Base-by-base conservation (phyloP, 1,140 invertebrate genomes). In the Caenorhabditis tropicalis region DNA sequence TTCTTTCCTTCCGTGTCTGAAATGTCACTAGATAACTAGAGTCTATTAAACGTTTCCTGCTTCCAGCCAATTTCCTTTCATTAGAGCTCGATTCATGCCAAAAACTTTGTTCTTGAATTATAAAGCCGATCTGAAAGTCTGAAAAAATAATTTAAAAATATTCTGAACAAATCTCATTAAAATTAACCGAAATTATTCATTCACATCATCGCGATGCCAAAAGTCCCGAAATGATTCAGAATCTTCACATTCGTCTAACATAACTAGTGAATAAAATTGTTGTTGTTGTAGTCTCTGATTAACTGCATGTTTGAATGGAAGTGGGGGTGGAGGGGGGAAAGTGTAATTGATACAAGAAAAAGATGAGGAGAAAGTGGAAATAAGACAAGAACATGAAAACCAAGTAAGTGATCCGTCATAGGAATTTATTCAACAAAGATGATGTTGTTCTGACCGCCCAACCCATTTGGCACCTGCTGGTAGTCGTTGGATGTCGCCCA, bases 361-460 rank as follows among this genome's bases (percentile, higher is more conserved):
- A 33, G 79, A 81, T 9, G 51, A 81, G 79, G 53, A 81, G 48
- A 10, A 33, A 81, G 51, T 53, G 79, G 48, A 51, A 51, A 51
- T 29, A 51, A 10, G 46, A 43, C 39, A 43, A 43, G 39, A 43
- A 43, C 5, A 43, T 12, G 29, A 31, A 31, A 56, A 51, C 39
- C 0, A 81, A 51, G 21, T 43, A 74, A 74, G 65, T 74, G 65
- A 74, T 74, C 31, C 4, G 16, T 33, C 16, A 15, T 15, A 12
- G n/a, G 36, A 31, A 74, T 43, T 70, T 84, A 88, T 56, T 88
- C 82, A 46, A 88, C 83, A 56, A 74, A 56, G 15, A 86, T 48
- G 84, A 88, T 79, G 82, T 89, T 89, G 81, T 89, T 89, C 29
- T 58, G 79, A 7, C 74, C 81, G 39, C 88, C 88, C 53, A 86